Evolutionary conservation across 2,797 vertebrate species (phyloP).

Genomic region (Lagodon rhomboides): DNA sequence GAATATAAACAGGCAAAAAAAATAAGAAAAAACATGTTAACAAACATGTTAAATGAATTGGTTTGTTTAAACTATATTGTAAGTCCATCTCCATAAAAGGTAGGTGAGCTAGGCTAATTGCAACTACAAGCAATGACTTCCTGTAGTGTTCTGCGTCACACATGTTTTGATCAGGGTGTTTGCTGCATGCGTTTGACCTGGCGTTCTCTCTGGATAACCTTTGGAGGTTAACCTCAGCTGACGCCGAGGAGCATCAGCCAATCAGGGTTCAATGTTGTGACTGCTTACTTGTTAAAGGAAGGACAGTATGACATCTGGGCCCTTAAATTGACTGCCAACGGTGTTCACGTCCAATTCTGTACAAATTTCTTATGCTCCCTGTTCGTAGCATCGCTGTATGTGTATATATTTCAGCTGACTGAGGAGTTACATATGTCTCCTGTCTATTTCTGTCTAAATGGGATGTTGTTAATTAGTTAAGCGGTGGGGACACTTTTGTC

Average conservation of each 20-base stretch:
- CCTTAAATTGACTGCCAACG: conserved; percentile 9
- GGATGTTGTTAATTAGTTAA: conserved; percentile 30
- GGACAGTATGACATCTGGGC: conserved; percentile 2
- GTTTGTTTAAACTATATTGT: not conserved
- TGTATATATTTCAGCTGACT: conserved; percentile 5
- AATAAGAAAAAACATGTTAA: not conserved
- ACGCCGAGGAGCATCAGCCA: conserved; percentile 18
- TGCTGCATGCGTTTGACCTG: not conserved
- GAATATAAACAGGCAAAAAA: not conserved
- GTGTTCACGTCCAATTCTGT: conserved; percentile 1
- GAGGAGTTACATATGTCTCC: conserved; percentile 5
- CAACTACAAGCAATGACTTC: not conserved
- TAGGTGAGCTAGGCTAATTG: not conserved
- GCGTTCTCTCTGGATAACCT: not conserved
- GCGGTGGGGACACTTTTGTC: not conserved
- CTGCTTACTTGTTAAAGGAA: not conserved
- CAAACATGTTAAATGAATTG: not conserved
- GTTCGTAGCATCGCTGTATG: not conserved
- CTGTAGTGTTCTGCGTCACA: not conserved
- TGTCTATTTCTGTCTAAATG: not conserved
- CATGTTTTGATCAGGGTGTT: not conserved
- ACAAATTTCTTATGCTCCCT: not conserved
- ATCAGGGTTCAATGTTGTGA: not conserved
- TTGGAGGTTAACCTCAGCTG: conserved; percentile 7
- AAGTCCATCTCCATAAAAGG: not conserved